Evolutionary conservation across 2,113 vertebrate species (phyloP), one percentile per base, ranked within the genome.

Genomic region (Halichoerus grypus): DNA sequence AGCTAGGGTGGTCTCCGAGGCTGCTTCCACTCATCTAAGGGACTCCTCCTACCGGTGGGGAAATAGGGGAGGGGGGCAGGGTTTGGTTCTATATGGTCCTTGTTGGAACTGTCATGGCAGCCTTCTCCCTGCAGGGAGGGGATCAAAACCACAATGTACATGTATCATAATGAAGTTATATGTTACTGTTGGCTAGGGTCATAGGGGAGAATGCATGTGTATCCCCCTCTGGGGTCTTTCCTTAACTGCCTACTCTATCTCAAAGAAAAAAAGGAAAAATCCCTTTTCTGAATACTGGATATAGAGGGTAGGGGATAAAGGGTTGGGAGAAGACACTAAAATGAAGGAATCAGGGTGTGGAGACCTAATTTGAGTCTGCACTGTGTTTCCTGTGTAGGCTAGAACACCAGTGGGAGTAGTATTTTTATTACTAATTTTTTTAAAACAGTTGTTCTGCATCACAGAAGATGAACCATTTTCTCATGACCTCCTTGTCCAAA

Each of bases 1-100:
- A 28, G 74, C 42, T 76, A 76, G 42, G 4, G 74, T 16, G 42
- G 33, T 36, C 33, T 76, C 72, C 46, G 7, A 76, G 24, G 42
- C 42, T 76, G 26, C 72, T 16, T 26, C 7, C 26, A 49, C 10
- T 31, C 42, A 76, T 31, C 74, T 76, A 76, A 76, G 26, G 39
- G 42, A 76, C 26, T 76, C 14, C 42, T 28, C 72, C 42, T 28
- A 28, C 15, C 33, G 36, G 67, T 69, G 33, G 33, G 4, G 33
- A 18, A 18, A 21, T 19, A 7, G 16, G 8, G 18, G 8, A 6
- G 1, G 3, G 7, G 3, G 39, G 13, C 2, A 14, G 7, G 3
- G 26, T 77, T 77, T 76, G 42, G 74, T 26, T 42, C 42, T 49
- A 18, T 49, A 49, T 49, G 39, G 39, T 46, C 24, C 24, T 74